phyloP scores from a whole-genome alignment of 1,140 invertebrate species.

The Campoletis sonorensis region DNA sequence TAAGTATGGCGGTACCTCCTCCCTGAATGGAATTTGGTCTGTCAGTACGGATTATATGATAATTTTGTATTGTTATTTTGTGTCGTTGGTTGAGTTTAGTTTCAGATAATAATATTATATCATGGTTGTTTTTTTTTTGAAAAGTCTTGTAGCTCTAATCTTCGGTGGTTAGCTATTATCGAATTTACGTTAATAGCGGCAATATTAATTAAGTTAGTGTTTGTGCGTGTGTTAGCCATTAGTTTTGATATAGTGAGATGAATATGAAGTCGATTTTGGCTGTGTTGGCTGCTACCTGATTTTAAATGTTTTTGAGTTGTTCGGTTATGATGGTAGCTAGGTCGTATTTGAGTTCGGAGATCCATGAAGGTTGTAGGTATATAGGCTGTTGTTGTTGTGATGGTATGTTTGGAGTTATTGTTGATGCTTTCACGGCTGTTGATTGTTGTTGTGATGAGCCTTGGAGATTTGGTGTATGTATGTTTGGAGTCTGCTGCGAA shows the following conservation, averaged over 20 bases:
- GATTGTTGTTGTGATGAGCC: not conserved
- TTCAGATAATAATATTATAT: slow-evolving; percentile 36
- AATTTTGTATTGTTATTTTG: slow-evolving; percentile 36
- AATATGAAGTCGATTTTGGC: slow-evolving; percentile 10
- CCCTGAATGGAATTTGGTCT: slow-evolving; percentile 34
- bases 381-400: not conserved
- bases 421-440: no score
- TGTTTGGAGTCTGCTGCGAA: not conserved
- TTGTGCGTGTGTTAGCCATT: not conserved
- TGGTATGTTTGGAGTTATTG: no score
- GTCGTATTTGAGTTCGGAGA: not conserved
- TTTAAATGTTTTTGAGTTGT: not conserved
- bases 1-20: slow-evolving; percentile 42
- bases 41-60: slow-evolving; percentile 40
- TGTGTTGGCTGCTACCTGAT: slow-evolving; percentile 4
- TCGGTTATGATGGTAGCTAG: not conserved
- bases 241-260: not conserved
- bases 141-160: slow-evolving; percentile 33
- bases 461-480: not conserved
- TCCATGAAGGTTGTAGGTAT: not conserved
- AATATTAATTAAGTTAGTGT: slow-evolving; percentile 18
- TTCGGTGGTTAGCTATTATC: not conserved
- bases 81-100: slow-evolving; percentile 36
- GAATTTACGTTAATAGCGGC: slow-evolving; percentile 44
- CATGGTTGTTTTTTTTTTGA: slow-evolving; percentile 28